Evolutionary conservation across 2,113 vertebrate species (phyloP).

Genomic region (Fulica atra): DNA sequence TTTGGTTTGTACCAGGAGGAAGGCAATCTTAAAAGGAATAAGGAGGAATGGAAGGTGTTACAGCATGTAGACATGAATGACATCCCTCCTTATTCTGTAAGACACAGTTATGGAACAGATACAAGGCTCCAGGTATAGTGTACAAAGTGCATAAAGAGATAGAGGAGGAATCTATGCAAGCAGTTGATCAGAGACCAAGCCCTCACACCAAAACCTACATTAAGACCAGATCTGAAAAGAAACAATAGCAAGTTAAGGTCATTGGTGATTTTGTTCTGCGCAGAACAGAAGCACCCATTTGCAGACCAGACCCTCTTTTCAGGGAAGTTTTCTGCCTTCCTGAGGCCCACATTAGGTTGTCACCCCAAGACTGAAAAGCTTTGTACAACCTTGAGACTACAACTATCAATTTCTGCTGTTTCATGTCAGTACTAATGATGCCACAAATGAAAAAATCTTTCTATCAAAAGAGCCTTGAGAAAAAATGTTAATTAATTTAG

Average conservation of each 20-base stretch:
- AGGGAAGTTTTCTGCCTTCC: neutral
- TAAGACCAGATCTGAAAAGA: neutral
- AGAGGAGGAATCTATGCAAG: neutral
- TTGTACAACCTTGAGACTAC: neutral
- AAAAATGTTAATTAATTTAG: neutral
- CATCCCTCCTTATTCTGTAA: neutral
- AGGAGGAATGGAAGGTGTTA: neutral
- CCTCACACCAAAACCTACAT: neutral
- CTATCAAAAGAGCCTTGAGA: neutral
- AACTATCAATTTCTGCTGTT: neutral
- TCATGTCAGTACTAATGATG: neutral
- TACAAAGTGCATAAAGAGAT: accelerated
- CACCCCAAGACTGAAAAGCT: neutral
- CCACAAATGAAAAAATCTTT: neutral
- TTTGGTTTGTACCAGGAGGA: neutral
- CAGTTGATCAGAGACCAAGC: neutral
- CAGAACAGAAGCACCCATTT: accelerated
- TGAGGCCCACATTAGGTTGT: neutral
- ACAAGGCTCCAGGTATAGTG: accelerated
- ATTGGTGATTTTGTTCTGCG: neutral
- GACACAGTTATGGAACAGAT: neutral
- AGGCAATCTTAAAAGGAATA: neutral
- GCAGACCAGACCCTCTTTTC: neutral
- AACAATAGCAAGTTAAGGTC: accelerated
- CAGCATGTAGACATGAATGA: accelerated